Evolutionary conservation across 1,140 invertebrate genomes (phyloP).

Genomic region (Amyelois transitella): DNA sequence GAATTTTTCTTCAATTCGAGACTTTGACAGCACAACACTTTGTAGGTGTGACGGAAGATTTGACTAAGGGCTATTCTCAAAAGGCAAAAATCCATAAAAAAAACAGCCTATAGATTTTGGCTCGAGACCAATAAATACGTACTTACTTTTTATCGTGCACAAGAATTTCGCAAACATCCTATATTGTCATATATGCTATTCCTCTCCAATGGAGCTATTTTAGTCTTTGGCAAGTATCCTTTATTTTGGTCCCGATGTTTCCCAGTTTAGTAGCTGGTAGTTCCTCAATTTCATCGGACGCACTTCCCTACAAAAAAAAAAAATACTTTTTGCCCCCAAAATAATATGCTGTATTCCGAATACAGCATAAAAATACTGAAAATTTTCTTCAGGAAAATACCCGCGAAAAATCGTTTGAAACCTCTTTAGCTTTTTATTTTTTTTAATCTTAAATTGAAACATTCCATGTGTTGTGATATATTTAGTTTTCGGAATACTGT

Average conservation of each 20-base stretch:
- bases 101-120: not conserved
- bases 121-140: not conserved
- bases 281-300: constrained; percentile 21
- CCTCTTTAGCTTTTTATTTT: constrained; percentile 13
- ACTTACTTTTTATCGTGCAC: not conserved
- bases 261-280: constrained; percentile 26
- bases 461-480: constrained; percentile 45
- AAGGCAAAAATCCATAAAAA: too few species aligned
- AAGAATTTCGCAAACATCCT: not conserved
- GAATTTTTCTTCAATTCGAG: too few species aligned
- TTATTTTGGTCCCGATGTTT: constrained; percentile 13
- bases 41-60: not conserved
- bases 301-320: constrained; percentile 9
- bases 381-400: constrained; percentile 36
- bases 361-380: constrained; percentile 41
- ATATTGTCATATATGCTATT: not conserved
- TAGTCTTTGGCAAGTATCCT: constrained; percentile 38
- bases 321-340: constrained; percentile 10
- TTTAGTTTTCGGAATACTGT: constrained; percentile 16
- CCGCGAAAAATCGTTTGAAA: constrained; percentile 33
- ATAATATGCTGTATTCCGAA: constrained; percentile 51
- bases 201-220: constrained; percentile 36
- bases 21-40: too few species aligned
- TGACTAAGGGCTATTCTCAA: too few species aligned
- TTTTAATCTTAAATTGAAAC: constrained; percentile 19